These are phyloP conservation scores for Drosophila mauritiana DNA, from an alignment of 1,140 invertebrate genomes.

Conservation along the genomic window DNA sequence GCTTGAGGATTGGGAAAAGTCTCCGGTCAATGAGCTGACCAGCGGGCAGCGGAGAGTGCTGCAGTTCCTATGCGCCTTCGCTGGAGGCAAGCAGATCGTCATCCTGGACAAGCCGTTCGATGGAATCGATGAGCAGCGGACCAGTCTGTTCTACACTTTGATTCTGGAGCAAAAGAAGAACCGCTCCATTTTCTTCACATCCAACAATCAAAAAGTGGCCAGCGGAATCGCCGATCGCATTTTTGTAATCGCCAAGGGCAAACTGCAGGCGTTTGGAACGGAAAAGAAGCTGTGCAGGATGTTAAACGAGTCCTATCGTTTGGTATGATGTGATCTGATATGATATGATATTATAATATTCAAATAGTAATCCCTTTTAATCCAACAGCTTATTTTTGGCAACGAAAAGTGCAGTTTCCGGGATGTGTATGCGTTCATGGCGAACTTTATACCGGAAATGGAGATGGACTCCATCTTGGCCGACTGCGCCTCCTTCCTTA, in stretches of 20 bases:
- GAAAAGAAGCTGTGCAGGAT: slow-evolving; percentile 13
- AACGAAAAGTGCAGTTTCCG: slow-evolving; percentile 17
- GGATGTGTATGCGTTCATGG: slow-evolving; percentile 13
- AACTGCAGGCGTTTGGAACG: not conserved
- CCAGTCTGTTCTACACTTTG: slow-evolving; percentile 37
- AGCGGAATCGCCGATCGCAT: slow-evolving; percentile 54
- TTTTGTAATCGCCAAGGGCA: slow-evolving; percentile 31
- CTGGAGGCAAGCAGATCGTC: slow-evolving; percentile 35
- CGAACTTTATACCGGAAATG: slow-evolving; percentile 4
- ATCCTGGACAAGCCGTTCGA: slow-evolving; percentile 56
- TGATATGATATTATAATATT: no score
- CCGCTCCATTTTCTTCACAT: slow-evolving; percentile 47
- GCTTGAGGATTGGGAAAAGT: not conserved
- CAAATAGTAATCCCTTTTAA: not conserved
- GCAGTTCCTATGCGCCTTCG: slow-evolving; percentile 47
- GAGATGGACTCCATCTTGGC: slow-evolving; percentile 28
- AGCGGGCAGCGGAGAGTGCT: slow-evolving; percentile 38
- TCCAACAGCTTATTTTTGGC: slow-evolving; percentile 25
- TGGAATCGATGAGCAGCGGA: slow-evolving; percentile 38
- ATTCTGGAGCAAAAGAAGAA: slow-evolving; percentile 4
- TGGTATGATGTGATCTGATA: slow-evolving; percentile 38
- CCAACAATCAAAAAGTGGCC: slow-evolving; percentile 42
- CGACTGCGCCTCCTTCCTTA: slow-evolving; percentile 15
- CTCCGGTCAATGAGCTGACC: slow-evolving; percentile 6
- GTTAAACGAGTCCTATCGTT: slow-evolving; percentile 30